Evolutionary conservation across 2,113 vertebrate genomes (phyloP), one percentile per base, ranked within the genome.

Genomic region (Cricetomys ansorgei): DNA sequence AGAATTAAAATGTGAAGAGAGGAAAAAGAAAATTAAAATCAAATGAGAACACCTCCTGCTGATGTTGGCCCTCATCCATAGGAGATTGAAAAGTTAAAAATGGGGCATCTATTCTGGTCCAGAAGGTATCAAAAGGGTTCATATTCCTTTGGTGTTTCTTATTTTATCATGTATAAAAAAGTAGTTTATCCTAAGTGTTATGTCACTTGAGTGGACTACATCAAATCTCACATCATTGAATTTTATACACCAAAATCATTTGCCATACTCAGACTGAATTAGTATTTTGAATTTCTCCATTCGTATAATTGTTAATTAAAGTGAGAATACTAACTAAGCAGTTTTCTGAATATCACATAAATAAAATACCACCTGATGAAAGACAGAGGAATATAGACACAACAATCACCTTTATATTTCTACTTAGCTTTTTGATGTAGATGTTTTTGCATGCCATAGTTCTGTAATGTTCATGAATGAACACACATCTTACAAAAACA

Each of bases 261-360:
- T 72, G 37, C 73, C 29, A 83, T 55, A 67, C 64, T 67, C 87
- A 65, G 3, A 57, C 8, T 64, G 48, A 83, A 16, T 84, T 65
- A 55, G 65, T 55, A 92, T 53, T 89, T 94, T 76, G 19, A 95
- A 40, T 72, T 59, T 45, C 84, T 89, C 67, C 40, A 37, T 65
- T 83, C 53, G 43, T 11, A 76, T 81, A 43, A 72, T 65, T 70
- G 23, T 91, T 53, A 96, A 19, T 45, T 57, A 15, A 34, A 86
- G 40, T 29, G 11, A 93, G 57, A 48, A 23, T 88, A 75, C 70
- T 62, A 92, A 40, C 50, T 75, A n/a, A 86, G 64, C 2, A 86
- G 29, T 13, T 62, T 80, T 81, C 53, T 91, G 53, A 94, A 79
- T 64, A 75, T 95, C 77, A 96, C 72, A 94, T 73, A 90, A 89